Evolutionary conservation across 2,113 vertebrate species (phyloP), one percentile per base, ranked within the genome.

Genomic region (Anarrhichthys ocellatus): DNA sequence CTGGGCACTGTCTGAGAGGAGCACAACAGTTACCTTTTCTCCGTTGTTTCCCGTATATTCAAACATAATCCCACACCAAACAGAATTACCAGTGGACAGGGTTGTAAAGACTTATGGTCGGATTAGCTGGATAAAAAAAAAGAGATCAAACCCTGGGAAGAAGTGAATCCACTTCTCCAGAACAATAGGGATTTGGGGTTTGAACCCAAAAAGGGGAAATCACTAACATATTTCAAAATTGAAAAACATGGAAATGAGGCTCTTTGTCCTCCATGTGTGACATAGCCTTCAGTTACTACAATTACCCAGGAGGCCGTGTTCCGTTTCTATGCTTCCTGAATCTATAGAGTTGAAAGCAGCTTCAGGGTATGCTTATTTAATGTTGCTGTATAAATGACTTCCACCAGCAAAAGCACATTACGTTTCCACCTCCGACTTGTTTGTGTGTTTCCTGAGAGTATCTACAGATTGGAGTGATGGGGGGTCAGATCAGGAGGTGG

Each of bases 41-140:
- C 42, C 46, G 17, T 59, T 75, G 78, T 69, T 59, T 24, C 48
- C 58, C 58, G 73, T 73, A 65, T 68, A 89, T 91, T 84, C 77
- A 64, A 82, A 80, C 73, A 44, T 85, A 91, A 92, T 92, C 86
- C 83, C 80, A 90, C 59, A 36, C 69, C 83, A 92, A 91, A 92
- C 68, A 92, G 84, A 94, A 90, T 90, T 82, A 91, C 73, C 34
- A 58, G 56, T 72, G 70, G 88, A 87, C 81, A 79, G 78, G 79
- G 68, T 78, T 88, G 83, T 75, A 87, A 86, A 92, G 88, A 90
- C 70, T 78, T 20, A 82, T 79, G 62, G 52, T 13, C 6, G 65
- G 88, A 94, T 91, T 88, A 92, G 70, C 73, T 34, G 82, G 73
- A 83, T 81, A 80, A 82, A 82, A 80, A 80, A 29, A 81, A 79